Conservation (phyloP, 2,797 vertebrate genomes). For the Dendrocincla tyrannina region DNA sequence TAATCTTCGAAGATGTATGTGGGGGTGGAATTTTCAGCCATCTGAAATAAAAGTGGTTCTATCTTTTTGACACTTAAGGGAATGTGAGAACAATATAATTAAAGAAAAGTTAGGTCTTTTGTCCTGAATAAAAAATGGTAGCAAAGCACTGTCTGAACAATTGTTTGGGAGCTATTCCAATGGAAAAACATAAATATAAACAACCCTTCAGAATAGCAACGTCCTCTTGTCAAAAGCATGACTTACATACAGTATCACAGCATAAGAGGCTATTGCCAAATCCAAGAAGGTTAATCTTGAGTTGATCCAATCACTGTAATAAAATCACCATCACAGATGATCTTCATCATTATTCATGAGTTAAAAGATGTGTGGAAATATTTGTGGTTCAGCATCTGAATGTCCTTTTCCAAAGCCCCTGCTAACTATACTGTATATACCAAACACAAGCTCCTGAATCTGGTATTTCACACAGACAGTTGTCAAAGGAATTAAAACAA, state of each 20-base stretch:
- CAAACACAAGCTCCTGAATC: neutral
- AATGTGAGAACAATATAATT: neutral
- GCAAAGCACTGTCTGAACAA: neutral
- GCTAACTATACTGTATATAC: neutral
- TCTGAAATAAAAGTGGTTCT: neutral
- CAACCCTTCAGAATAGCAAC: neutral
- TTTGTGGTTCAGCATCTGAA: neutral
- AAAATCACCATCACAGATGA: neutral
- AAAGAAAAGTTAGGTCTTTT: neutral
- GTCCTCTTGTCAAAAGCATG: neutral
- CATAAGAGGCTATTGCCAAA: neutral
- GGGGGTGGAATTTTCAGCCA: neutral
- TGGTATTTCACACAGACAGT: neutral
- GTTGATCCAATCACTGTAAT: neutral
- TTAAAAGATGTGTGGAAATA: neutral
- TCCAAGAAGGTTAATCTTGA: neutral
- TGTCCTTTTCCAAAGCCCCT: neutral
- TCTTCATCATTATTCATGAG: neutral
- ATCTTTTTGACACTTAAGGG: neutral
- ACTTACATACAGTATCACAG: neutral
- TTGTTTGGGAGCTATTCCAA: neutral
- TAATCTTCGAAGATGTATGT: neutral
- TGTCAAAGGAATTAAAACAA: neutral
- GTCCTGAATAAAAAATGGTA: neutral
- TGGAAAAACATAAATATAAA: neutral